phyloP scores from a whole-genome alignment of 2,888 invertebrate genomes.

The Diogma glabrata region DNA sequence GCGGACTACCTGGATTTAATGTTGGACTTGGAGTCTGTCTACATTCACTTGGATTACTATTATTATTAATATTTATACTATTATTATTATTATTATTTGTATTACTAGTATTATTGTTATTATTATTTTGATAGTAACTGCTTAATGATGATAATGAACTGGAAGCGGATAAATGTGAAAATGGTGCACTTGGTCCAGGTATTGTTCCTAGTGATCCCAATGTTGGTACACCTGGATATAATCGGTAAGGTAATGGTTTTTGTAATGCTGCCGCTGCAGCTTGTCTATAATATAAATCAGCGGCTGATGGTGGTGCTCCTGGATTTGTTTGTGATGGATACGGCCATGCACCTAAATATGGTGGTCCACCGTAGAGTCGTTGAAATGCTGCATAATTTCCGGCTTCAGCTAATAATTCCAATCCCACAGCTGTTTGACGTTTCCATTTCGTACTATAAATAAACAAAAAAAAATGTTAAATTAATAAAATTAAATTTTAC shows the following conservation, averaged over 20 bases:
- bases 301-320: slow-evolving; percentile 50
- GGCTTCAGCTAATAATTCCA: slow-evolving; percentile 93
- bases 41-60: slow-evolving; percentile 15
- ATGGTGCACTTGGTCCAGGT: slow-evolving; percentile 34
- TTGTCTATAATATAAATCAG: slow-evolving; percentile 73
- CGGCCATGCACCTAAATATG: slow-evolving; percentile 52
- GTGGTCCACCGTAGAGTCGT: slow-evolving; percentile 71
- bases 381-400: slow-evolving; percentile 99
- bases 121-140: slow-evolving; percentile 40
- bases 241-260: slow-evolving; percentile 71
- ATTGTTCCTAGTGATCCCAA: slow-evolving; percentile 28
- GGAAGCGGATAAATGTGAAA: slow-evolving; percentile 45
- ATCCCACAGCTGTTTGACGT: slow-evolving; percentile 92
- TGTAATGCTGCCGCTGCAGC: slow-evolving; percentile 72
- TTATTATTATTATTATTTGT: slow-evolving; percentile 18
- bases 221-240: slow-evolving; percentile 37
- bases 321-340: slow-evolving; percentile 50
- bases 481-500: too few species aligned
- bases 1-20: slow-evolving; percentile 37
- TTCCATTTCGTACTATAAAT: slow-evolving; percentile 89
- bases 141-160: slow-evolving; percentile 47
- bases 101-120: slow-evolving; percentile 17
- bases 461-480: slow-evolving; percentile 14
- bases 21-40: slow-evolving; percentile 33
- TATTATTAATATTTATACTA: slow-evolving; percentile 11